Percentiles rank a stretch among this genome's conserved stretches.
phyloP scores from a whole-genome alignment of 2,888 invertebrate species.

The Neoascia interrupta region DNA sequence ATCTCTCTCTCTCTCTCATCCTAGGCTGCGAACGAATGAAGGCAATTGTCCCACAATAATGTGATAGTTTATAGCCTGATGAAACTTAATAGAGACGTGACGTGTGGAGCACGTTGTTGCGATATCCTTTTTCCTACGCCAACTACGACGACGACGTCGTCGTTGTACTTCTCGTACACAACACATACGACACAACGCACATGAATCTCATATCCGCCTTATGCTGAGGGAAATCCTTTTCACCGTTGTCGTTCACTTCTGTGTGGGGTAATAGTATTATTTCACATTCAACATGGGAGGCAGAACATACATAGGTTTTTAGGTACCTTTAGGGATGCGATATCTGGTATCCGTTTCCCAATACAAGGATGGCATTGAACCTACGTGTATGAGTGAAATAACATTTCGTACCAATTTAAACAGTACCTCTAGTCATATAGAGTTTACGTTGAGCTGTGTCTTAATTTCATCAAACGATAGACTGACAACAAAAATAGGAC shows the following conservation, averaged over 20 bases:
- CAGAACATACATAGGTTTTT: neutral
- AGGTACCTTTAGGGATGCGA: too few relatives aligned
- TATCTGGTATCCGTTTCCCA: neutral
- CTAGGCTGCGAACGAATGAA: conserved; percentile 58
- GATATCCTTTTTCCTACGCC: conserved; percentile 58
- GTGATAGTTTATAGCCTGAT: conserved; percentile 69
- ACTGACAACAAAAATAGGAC: neutral
- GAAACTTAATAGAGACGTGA: conserved; percentile 69
- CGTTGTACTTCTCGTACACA: conserved; percentile 32
- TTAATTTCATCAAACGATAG: too few relatives aligned
- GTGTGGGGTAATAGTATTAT: conserved; percentile 53
- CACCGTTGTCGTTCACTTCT: conserved; percentile 30
- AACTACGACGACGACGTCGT: conserved; percentile 1
- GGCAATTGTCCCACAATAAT: conserved; percentile 70
- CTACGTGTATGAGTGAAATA: too few relatives aligned
- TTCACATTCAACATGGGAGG: conserved; percentile 45
- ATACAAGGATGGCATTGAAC: neutral
- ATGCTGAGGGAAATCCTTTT: conserved; percentile 56
- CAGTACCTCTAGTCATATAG: too few relatives aligned
- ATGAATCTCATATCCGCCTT: conserved; percentile 68
- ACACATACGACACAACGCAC: conserved; percentile 51
- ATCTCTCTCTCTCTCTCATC: neutral
- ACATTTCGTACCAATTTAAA: too few relatives aligned
- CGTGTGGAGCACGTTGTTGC: conserved; percentile 65
- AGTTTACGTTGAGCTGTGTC: too few relatives aligned